These are phyloP conservation scores for Sogatella furcifera DNA, from an alignment of 1,140 invertebrate species.

Conservation along the genomic window DNA sequence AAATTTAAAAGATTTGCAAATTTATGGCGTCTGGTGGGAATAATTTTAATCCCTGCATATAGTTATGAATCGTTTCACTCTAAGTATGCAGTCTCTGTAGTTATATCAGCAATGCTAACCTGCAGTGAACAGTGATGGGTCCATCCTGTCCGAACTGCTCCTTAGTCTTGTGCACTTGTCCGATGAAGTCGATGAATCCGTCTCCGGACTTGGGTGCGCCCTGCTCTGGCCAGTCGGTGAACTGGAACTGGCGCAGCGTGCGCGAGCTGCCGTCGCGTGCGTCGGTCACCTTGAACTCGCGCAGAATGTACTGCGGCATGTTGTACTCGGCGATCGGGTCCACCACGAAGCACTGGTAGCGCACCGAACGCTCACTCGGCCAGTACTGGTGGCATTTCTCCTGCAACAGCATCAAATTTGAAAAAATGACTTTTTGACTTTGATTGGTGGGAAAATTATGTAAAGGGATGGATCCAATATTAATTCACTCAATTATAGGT, in stretches of 20 bases:
- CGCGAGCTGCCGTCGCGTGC: conserved; percentile 89
- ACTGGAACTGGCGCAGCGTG: conserved; percentile 97
- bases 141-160: conserved; percentile 99
- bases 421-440: too few species aligned
- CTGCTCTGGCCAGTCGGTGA: conserved; percentile 98
- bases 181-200: conserved; percentile 96
- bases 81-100: too few species aligned
- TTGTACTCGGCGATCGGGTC: conserved; percentile 99
- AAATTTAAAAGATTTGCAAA: too few species aligned
- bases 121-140: conserved; percentile 98
- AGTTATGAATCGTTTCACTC: too few species aligned
- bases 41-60: too few species aligned
- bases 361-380: conserved; percentile 91
- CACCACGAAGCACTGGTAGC: conserved; percentile 95
- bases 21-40: too few species aligned
- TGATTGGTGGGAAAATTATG: too few species aligned
- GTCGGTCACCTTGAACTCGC: conserved; percentile 97
- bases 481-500: too few species aligned
- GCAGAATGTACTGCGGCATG: conserved; percentile 96
- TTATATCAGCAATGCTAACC: conserved; percentile 42
- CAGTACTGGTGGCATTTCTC: conserved; percentile 99
- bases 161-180: conserved; percentile 99
- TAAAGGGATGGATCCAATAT: too few species aligned
- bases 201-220: conserved; percentile 96
- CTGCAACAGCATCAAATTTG: conserved; percentile 36